Percentiles rank a stretch among this genome's conserved stretches.
phyloP scores from a whole-genome alignment of 1,140 invertebrate genomes.

The Parapsyche elsis region DNA sequence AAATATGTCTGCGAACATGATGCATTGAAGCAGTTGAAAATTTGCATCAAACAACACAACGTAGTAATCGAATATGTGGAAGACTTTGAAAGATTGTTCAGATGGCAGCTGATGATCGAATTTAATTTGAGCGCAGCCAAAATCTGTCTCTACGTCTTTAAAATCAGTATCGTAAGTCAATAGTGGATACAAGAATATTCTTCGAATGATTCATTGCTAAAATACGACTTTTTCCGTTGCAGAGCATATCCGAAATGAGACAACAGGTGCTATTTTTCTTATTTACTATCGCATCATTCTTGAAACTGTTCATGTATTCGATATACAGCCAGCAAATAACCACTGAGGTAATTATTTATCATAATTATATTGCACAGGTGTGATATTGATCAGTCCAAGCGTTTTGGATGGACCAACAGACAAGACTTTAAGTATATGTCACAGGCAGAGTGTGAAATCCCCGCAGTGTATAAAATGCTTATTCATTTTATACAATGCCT shows the following conservation, averaged over 20 bases:
- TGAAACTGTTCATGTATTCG: slow-evolving; percentile 40
- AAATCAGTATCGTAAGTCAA: slow-evolving; percentile 6
- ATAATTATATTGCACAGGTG: not conserved
- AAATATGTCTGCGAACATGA: not conserved
- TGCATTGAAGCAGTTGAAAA: slow-evolving; percentile 11
- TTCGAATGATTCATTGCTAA: not conserved
- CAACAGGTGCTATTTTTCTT: not conserved
- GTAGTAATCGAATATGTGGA: slow-evolving; percentile 8
- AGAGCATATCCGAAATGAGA: not conserved
- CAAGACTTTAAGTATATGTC: too few species aligned
- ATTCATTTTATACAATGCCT: not conserved
- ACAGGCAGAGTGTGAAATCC: too few species aligned
- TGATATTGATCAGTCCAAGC: too few species aligned
- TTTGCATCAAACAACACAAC: slow-evolving; percentile 1
- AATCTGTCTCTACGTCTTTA: slow-evolving; percentile 5
- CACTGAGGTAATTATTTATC: slow-evolving; percentile 32
- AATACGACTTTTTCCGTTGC: not conserved
- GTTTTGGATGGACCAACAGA: too few species aligned
- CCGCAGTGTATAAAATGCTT: too few species aligned
- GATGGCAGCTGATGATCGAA: not conserved
- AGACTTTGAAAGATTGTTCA: not conserved
- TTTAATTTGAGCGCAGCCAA: not conserved
- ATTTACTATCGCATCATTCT: slow-evolving; percentile 27
- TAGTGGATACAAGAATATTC: too few species aligned
- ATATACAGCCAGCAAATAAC: slow-evolving; percentile 41